Conservation (phyloP, 1,140 invertebrate genomes). For the Belonocnema kinseyi region DNA sequence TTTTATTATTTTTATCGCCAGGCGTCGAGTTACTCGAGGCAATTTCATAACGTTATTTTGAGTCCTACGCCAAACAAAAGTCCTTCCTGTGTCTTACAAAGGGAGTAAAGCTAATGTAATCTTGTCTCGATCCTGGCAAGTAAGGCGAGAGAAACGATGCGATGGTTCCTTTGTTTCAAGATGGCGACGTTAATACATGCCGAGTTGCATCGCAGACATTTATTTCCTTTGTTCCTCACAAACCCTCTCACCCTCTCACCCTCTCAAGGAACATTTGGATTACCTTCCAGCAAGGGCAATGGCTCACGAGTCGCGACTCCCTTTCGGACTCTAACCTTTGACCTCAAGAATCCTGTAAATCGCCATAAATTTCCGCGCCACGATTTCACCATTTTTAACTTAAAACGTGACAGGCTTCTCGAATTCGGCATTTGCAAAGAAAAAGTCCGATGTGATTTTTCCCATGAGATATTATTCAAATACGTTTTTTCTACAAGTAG, state of each 20-base stretch:
- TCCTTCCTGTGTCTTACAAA: background rate
- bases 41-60: background rate
- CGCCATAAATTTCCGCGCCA: background rate
- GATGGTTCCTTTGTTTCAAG: background rate
- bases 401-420: constrained; percentile 6
- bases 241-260: constrained; percentile 3
- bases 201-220: constrained; percentile 5
- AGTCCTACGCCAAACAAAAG: background rate
- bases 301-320: constrained; percentile 10
- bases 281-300: background rate
- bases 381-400: background rate
- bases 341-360: constrained; percentile 16
- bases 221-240: constrained; percentile 11
- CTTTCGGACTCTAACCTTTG: constrained; percentile 21
- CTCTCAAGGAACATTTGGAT: background rate
- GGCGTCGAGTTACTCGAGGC: too few species aligned
- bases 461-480: too few species aligned
- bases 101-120: constrained; percentile 22
- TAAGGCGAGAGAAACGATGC: background rate
- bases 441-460: background rate
- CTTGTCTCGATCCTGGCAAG: constrained; percentile 2
- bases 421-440: background rate
- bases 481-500: too few species aligned
- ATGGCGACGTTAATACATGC: constrained; percentile 15
- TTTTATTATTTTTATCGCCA: too few species aligned